Evolutionary conservation across 2,797 vertebrate genomes (phyloP), one percentile per base, ranked within the genome.

Genomic region (Taeniopygia guttata): DNA sequence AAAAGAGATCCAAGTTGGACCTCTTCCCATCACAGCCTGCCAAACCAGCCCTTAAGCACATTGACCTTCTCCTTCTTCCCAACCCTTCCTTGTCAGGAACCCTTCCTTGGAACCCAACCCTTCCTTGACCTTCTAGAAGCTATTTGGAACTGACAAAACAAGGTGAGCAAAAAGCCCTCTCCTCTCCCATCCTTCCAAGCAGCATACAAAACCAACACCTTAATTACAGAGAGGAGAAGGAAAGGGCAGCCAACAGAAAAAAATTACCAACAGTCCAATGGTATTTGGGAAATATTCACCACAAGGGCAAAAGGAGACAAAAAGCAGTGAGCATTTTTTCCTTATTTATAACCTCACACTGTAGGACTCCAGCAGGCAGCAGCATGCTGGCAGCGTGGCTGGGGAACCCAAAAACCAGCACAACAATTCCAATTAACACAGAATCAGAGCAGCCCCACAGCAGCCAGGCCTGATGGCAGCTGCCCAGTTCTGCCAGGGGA

Each of bases 381-480:
- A 93, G 94, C 69, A 58, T 3, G 36, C 79, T 77, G 49, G 69
- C 16, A 4, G 68, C 30, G 0, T 8, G 80, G 91, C 93, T 36
- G 23, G 83, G 90, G 83, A 97, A 69, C 62, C 96, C 87, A 85
- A 75, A 87, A 92, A 52, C 4, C 51, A 59, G 55, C 19, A 68
- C 59, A 78, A 90, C 94, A 92, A 75, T 88, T 87, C 96, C 94
- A 97, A 95, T 97, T 96, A 97, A 87, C 32, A 13, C 70, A 8
- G 5, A 96, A 95, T 82, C 79, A 75, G 94, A 92, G 94, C 43
- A 4, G 90, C 88, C 85, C 94, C 55, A 14, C 46, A 36, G 90
- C 95, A 93, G 94, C 87, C 46, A 2, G 94, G 96, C 91, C 96
- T 12, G 4, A 87, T 38, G 30, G 96, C 64, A 68, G 94, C 93